These are phyloP conservation scores for Percopsis transmontana DNA, from an alignment of 2,113 vertebrate species.

Conservation along the genomic window DNA sequence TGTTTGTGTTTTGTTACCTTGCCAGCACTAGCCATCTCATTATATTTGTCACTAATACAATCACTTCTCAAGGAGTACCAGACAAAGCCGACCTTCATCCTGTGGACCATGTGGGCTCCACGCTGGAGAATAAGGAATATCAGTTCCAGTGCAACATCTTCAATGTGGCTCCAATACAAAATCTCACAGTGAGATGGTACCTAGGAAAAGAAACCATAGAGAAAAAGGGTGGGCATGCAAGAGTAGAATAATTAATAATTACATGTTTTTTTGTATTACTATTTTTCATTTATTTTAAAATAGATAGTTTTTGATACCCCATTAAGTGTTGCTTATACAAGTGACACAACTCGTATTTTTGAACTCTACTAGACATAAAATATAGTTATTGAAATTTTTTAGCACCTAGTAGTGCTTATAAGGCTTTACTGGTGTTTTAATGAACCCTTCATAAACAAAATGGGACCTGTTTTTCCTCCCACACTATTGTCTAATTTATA, in stretches of 20 bases:
- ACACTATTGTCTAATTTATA: no score
- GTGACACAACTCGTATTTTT: no score
- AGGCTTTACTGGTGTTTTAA: no score
- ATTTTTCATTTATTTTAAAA: no score
- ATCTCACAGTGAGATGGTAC: conserved; percentile 63
- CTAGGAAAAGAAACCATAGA: conserved; percentile 20
- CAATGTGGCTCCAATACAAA: conserved; percentile 50
- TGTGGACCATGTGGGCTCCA: background rate
- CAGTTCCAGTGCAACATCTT: conserved; percentile 71
- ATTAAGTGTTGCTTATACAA: no score
- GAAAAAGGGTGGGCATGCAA: conserved; percentile 16
- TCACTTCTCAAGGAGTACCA: conserved; percentile 58
- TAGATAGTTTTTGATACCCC: no score
- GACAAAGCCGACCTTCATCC: conserved; percentile 52
- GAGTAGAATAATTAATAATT: no score
- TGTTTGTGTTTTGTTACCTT: background rate
- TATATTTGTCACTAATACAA: background rate
- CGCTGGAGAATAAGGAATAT: conserved; percentile 40
- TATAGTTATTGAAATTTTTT: background rate
- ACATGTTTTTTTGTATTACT: no score
- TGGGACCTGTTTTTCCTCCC: no score
- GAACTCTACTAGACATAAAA: background rate
- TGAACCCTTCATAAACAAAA: no score
- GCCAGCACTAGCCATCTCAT: background rate
- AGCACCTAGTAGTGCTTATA: no score